Conservation (phyloP, 2,797 vertebrate genomes). For the Momotus momota region DNA sequence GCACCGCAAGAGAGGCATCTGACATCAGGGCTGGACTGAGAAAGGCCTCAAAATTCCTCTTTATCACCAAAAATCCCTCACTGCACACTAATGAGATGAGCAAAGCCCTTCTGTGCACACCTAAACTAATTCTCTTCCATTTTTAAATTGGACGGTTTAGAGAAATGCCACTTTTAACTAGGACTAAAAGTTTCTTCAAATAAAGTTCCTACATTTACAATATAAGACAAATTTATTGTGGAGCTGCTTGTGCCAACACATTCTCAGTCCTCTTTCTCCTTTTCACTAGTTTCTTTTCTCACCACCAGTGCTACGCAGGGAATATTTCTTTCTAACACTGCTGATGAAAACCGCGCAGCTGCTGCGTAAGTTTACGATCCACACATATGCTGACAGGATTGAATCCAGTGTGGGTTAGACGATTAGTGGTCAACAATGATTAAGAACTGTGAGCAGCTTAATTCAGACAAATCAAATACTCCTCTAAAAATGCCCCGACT, state of each 20-base stretch:
- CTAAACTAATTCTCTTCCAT: not conserved
- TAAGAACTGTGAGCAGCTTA: conserved; percentile 21
- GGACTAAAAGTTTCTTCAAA: not conserved
- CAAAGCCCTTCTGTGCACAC: not conserved
- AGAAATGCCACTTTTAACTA: not conserved
- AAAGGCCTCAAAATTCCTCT: not conserved
- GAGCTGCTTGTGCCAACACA: not conserved
- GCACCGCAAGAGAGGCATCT: not conserved
- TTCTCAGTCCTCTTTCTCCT: not conserved
- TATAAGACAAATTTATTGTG: not conserved
- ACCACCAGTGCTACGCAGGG: not conserved
- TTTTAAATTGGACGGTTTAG: not conserved
- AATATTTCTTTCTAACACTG: not conserved
- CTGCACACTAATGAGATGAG: not conserved
- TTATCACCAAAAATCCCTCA: not conserved
- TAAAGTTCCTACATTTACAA: not conserved
- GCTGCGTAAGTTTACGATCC: not conserved
- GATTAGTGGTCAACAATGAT: not conserved
- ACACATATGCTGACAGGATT: not conserved
- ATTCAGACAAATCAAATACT: conserved; percentile 1
- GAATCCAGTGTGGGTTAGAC: not conserved
- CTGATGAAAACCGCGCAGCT: not conserved
- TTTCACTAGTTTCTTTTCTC: not conserved
- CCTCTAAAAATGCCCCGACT: not conserved
- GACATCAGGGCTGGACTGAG: not conserved